These are phyloP conservation scores for Pelodiscus sinensis DNA, from an alignment of 2,113 vertebrate species.

Conservation along the genomic window DNA sequence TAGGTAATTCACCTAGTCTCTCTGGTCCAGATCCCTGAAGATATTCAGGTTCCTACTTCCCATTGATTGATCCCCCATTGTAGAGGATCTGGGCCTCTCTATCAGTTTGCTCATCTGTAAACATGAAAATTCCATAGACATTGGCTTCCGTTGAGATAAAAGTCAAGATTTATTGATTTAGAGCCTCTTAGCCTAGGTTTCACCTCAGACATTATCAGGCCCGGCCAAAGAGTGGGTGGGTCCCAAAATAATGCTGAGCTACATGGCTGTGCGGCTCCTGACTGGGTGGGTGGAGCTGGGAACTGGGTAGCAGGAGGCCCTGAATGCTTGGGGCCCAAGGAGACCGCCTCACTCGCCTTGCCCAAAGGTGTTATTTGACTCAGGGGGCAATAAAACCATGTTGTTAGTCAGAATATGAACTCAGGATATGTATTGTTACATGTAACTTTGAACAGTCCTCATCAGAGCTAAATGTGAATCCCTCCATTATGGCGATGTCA, in stretches of 20 bases:
- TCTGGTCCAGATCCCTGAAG: background rate
- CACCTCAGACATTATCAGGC: background rate
- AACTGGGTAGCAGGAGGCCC: no score
- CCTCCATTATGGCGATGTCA: background rate
- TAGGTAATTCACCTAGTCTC: background rate
- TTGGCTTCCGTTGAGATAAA: background rate
- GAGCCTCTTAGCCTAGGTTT: conserved; percentile 10
- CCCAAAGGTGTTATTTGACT: background rate
- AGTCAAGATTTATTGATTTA: background rate
- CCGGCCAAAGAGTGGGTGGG: no score
- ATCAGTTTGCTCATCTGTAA: background rate
- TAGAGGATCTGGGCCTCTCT: background rate
- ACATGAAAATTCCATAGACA: background rate
- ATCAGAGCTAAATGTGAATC: background rate
- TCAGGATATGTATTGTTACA: background rate
- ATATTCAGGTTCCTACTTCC: background rate
- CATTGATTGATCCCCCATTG: background rate
- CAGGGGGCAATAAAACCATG: background rate
- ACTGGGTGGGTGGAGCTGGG: no score
- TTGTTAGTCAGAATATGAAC: background rate
- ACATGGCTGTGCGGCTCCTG: no score
- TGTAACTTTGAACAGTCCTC: background rate
- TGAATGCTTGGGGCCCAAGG: no score
- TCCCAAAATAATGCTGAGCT: no score
- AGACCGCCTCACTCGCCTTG: no score